These are phyloP conservation scores for Lacerta viridis DNA, from an alignment of 2,797 vertebrate genomes.

Conservation along the genomic window DNA sequence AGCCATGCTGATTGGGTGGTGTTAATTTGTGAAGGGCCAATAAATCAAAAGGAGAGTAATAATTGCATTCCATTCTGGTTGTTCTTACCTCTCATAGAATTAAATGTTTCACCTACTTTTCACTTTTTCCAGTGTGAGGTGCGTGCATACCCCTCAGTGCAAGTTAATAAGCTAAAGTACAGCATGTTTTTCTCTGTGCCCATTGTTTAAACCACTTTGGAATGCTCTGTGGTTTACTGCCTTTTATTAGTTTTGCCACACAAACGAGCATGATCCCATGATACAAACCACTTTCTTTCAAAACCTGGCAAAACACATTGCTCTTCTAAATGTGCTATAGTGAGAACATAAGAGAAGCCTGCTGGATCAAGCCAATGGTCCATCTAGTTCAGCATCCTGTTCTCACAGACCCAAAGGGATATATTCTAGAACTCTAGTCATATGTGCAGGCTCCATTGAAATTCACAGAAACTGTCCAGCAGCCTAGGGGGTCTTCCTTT, in stretches of 20 bases:
- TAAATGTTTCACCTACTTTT: background rate
- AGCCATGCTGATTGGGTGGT: background rate
- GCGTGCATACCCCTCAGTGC: background rate
- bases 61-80: conserved; percentile 25
- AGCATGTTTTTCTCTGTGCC: background rate
- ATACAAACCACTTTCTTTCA: background rate
- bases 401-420: background rate
- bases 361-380: no score
- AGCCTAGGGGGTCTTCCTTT: background rate
- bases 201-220: background rate
- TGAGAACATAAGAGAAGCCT: no score
- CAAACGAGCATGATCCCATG: background rate
- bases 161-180: background rate
- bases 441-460: background rate
- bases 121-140: background rate
- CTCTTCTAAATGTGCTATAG: background rate
- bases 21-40: conserved; percentile 33
- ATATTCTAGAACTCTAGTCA: background rate
- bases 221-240: background rate
- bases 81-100: background rate
- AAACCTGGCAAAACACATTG: background rate
- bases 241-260: background rate
- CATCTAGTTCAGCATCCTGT: no score
- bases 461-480: background rate
- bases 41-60: conserved; percentile 13